Evolutionary conservation across 1,140 invertebrate genomes (phyloP).

Genomic region (Aleiodes sp.): DNA sequence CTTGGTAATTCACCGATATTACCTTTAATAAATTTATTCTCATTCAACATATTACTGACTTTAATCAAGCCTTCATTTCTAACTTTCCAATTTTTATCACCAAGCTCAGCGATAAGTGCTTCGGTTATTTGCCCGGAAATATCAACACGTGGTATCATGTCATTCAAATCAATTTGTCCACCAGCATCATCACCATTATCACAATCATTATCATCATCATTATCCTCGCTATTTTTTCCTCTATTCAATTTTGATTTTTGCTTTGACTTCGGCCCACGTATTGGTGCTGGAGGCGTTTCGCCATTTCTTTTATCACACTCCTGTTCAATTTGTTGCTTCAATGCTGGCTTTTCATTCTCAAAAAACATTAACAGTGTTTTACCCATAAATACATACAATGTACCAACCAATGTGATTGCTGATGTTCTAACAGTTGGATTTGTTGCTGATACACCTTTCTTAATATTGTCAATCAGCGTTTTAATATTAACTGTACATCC

Average conservation of each 20-base stretch:
- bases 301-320: conserved; percentile 86
- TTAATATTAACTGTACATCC: conserved; percentile 85
- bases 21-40: conserved; percentile 82
- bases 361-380: conserved; percentile 79
- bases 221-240: conserved; percentile 47
- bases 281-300: conserved; percentile 76
- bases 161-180: conserved; percentile 70
- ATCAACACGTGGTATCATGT: conserved; percentile 80
- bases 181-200: conserved; percentile 68
- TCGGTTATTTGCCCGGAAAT: conserved; percentile 89
- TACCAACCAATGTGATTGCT: conserved; percentile 75
- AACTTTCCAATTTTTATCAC: conserved; percentile 96
- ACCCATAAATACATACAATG: conserved; percentile 85
- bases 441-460: conserved; percentile 83
- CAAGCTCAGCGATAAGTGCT: conserved; percentile 80
- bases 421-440: conserved; percentile 84
- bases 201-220: conserved; percentile 57
- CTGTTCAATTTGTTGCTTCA: conserved; percentile 86
- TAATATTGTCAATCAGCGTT: conserved; percentile 80
- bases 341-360: conserved; percentile 85
- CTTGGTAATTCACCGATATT: conserved; percentile 85
- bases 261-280: conserved; percentile 66
- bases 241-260: conserved; percentile 43
- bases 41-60: conserved; percentile 77
- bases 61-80: conserved; percentile 86